Evolutionary conservation across 2,797 vertebrate genomes (phyloP), one percentile per base, ranked within the genome.

Genomic region (Periophthalmus magnuspinnatus): DNA sequence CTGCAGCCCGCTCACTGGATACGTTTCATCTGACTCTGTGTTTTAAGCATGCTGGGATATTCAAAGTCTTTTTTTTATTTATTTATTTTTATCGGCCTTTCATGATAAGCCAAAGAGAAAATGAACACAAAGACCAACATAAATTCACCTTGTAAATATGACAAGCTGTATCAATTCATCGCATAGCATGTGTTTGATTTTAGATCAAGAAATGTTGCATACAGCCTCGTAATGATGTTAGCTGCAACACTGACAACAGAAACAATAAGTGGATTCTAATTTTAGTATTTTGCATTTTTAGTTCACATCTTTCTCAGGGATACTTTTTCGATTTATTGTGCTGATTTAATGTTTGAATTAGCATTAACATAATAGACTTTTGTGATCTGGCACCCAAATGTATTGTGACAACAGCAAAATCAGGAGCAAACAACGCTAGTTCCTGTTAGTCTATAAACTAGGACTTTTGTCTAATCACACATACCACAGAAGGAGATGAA

Each of bases 381-480:
- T 83, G 72, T 79, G 79, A 80, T 74, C 74, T 75, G 72, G 68
- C 59, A 81, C 80, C 22, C 88, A 90, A 89, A 69, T 73, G 64
- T 79, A 79, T 83, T 67, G 81, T 72, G 73, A 80, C 77, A 82
- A 62, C 76, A 62, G 71, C 83, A 82, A 83, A 85, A 82, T 83
- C 48, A 65, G 75, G 81, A n/a, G 33, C n/a, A 66, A 75, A 71
- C 55, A 76, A 78, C 78, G 84, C 81, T 84, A 80, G 92, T 92
- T 92, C 89, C 89, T 93, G 89, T 93, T 93, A 86, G 91, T 91
- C 85, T 85, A 79, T 78, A 86, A 86, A 85, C 78, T 76, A 89
- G 81, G 84, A 87, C 85, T 80, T 81, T 70, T 63, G 72, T 80
- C 85, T 82, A 84, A 90, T 86, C 84, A 45, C 90, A 87, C 78